Conservation (phyloP, 2,888 invertebrate species). For the Harmothoe impar region DNA sequence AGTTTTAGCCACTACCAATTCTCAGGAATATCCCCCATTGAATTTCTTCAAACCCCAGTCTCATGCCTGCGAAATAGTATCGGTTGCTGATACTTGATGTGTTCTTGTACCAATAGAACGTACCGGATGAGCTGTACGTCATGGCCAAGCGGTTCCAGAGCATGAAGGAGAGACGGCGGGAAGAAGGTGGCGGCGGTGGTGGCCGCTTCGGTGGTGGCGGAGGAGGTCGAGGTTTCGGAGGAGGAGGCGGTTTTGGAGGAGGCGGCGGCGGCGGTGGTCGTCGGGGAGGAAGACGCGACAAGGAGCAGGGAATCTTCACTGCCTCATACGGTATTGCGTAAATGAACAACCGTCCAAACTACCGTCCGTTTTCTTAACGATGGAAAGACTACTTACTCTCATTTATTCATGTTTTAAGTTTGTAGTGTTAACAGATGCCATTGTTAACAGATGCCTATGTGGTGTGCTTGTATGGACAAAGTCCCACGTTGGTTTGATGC, state of each 20-base stretch:
- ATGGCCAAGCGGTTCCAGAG: conserved; percentile 91
- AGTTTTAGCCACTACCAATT: neutral
- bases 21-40: neutral
- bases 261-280: conserved; percentile 69
- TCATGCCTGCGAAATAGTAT: neutral
- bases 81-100: neutral
- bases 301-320: conserved; percentile 46
- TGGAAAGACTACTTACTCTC: no score
- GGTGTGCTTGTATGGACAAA: no score
- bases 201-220: conserved; percentile 83
- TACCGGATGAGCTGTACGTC: conserved; percentile 89
- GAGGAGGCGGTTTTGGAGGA: conserved; percentile 68
- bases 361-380: no score
- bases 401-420: no score
- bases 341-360: no score
- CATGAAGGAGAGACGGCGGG: conserved; percentile 86
- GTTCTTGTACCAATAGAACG: conserved; percentile 85
- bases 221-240: conserved; percentile 82
- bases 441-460: no score
- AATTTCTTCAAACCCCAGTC: neutral
- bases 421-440: no score
- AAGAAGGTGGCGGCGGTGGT: conserved; percentile 73
- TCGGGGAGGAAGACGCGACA: conserved; percentile 59
- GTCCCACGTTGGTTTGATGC: no score
- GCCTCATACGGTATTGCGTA: conserved; percentile 71